Evolutionary conservation across 2,113 vertebrate genomes (phyloP).

Genomic region (Anolis sagrei): DNA sequence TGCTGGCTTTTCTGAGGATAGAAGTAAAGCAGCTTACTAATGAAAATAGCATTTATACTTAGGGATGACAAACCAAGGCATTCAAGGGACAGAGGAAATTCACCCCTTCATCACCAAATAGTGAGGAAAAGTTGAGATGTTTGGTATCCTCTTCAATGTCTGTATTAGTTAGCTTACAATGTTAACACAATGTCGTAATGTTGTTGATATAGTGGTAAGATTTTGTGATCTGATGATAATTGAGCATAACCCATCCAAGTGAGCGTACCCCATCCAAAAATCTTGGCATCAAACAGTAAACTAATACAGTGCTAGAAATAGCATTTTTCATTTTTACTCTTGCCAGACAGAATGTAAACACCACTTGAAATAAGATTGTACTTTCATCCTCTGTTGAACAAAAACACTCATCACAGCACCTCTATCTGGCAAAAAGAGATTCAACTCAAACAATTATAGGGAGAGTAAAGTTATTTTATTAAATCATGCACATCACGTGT

Average conservation of each 20-base stretch:
- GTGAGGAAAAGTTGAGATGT: no score
- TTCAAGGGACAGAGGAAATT: neutral
- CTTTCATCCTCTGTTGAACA: conserved; percentile 48
- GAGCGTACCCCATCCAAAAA: neutral
- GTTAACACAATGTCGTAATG: neutral
- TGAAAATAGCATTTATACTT: neutral
- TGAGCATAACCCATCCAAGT: neutral
- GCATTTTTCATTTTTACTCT: conserved; percentile 24
- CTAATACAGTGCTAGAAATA: conserved; percentile 35
- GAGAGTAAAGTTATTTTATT: conserved; percentile 93
- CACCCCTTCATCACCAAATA: neutral
- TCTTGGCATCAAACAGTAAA: conserved; percentile 7
- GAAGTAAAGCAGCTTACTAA: neutral
- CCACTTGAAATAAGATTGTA: conserved; percentile 42
- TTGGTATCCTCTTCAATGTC: neutral
- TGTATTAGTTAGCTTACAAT: neutral
- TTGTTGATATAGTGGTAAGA: neutral
- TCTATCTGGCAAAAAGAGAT: conserved; percentile 75
- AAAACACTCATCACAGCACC: conserved; percentile 51
- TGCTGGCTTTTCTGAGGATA: neutral
- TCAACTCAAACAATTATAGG: conserved; percentile 79
- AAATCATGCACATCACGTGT: conserved; percentile 94
- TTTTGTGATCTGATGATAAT: neutral
- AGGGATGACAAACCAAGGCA: neutral
- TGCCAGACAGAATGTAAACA: conserved; percentile 60